A percentile compares a stretch with the other conserved stretches of the same genome.
Conservation (phyloP, 2,113 vertebrate genomes). For the Austrofundulus limnaeus region DNA sequence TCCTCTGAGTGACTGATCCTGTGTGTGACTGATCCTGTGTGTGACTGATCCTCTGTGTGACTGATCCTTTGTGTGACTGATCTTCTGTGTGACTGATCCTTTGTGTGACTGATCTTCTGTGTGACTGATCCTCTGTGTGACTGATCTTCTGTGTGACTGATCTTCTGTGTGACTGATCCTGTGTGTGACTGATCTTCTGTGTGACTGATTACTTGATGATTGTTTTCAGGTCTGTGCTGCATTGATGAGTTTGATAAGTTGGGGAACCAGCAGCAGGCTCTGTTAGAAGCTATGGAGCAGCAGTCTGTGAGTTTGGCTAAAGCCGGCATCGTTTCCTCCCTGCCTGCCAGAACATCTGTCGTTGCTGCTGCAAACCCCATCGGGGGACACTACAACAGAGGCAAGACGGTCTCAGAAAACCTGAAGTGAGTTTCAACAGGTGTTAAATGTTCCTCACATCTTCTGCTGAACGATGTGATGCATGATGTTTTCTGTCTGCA, state of each 20-base stretch:
- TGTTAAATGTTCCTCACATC: not conserved
- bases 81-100: no score
- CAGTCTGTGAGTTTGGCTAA: conserved; percentile 98
- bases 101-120: no score
- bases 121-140: no score
- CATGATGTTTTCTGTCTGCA: conserved; percentile 51
- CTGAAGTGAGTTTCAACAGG: conserved; percentile 82
- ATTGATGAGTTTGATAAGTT: conserved; percentile 99
- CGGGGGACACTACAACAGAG: conserved; percentile 96
- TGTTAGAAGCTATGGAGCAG: conserved; percentile 98
- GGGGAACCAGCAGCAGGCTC: conserved; percentile 93
- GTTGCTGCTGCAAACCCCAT: conserved; percentile 94
- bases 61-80: no score
- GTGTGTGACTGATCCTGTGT: no score
- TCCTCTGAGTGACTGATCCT: no score
- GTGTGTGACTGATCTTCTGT: no score
- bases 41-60: no score
- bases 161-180: no score
- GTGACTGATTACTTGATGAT: no score
- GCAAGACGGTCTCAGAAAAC: conserved; percentile 96
- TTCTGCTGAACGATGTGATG: not conserved
- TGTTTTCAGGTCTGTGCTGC: conserved; percentile 88
- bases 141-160: no score
- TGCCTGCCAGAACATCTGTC: conserved; percentile 93
- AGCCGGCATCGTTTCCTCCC: conserved; percentile 93